Evolutionary conservation across 2,888 invertebrate genomes (phyloP), one percentile per base, ranked within the genome.

Genomic region (Brachyptera risi): DNA sequence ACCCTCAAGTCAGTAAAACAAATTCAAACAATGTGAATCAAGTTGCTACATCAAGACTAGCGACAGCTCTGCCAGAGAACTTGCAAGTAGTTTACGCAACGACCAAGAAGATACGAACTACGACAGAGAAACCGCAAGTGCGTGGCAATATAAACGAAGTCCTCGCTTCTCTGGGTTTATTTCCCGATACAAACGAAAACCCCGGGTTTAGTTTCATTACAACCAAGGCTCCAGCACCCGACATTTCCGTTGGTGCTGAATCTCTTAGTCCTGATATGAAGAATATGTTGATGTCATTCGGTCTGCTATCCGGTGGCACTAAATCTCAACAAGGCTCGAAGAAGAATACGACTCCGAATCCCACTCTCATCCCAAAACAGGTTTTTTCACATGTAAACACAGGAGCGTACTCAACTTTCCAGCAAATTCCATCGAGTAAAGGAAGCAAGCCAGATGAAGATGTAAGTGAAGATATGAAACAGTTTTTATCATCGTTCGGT

Each of bases 401-500:
- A 1, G 73, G 71, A 47, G 75, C 76, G 0, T 78, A 76, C 63
- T 71, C 73, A 0, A 73, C 69, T 50, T 79, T 79, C 64, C 78
- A 77, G 60, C 77, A 76, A 1, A 65, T 79, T 1, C 78, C 78
- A 1, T 40, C 40, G 19, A 50, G 42, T 9, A 49, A 56, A 23
- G 42, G 13, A 60, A 60, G 21, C 58, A 67, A 63, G n/a, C 73
- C 70, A 1, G 71, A 69, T 26, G 71, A 75, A 23, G 56, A 26
- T 21, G 63, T 69, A 21, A 66, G 64, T 24, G 68, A 71, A 23
- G 76, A 75, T 23, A 78, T 79, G 75, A 73, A 71, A 56, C 72
- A 75, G n/a, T 77, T 78, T 47, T 64, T 79, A 37, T 74, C 75
- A 0, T 73, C 68, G 27, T 79, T 78, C 60, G 79, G 79, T 1